These are phyloP conservation scores for Apantesis nais DNA, from an alignment of 2,888 invertebrate genomes.

Conservation along the genomic window DNA sequence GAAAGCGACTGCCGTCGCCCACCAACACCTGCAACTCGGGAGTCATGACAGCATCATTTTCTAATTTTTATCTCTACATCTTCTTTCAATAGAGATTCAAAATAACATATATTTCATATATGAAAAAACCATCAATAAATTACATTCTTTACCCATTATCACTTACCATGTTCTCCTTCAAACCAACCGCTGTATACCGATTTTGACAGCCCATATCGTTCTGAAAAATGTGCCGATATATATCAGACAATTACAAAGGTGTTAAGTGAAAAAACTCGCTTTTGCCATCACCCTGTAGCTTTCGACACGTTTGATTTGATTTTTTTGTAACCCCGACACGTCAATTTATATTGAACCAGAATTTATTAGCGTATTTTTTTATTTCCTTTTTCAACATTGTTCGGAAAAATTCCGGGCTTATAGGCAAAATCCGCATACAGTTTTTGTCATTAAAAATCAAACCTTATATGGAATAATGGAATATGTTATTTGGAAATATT, in stretches of 20 bases:
- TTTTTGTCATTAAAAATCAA: not conserved
- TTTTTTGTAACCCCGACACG: slow-evolving; percentile 37
- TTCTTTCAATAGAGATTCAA: not conserved
- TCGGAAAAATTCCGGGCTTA: not conserved
- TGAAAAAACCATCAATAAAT: not conserved
- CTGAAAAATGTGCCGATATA: slow-evolving; percentile 74
- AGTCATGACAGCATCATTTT: too few species aligned
- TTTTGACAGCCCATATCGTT: slow-evolving; percentile 47
- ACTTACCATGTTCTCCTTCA: slow-evolving; percentile 40
- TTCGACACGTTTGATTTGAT: slow-evolving; percentile 53
- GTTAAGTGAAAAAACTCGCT: slow-evolving; percentile 62
- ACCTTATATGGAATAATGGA: too few species aligned
- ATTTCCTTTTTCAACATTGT: slow-evolving; percentile 18
- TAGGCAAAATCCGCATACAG: not conserved
- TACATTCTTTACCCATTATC: slow-evolving; percentile 11
- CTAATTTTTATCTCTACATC: too few species aligned
- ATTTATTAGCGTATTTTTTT: slow-evolving; percentile 36
- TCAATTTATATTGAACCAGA: slow-evolving; percentile 42
- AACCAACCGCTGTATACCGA: slow-evolving; percentile 28
- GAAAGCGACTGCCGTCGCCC: too few species aligned
- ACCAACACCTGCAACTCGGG: too few species aligned
- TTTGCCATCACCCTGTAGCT: slow-evolving; percentile 46
- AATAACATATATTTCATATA: not conserved
- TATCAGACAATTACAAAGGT: slow-evolving; percentile 72
- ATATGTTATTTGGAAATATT: not conserved